phyloP scores from a whole-genome alignment of 2,113 vertebrate species.

The Miniopterus natalensis region DNA sequence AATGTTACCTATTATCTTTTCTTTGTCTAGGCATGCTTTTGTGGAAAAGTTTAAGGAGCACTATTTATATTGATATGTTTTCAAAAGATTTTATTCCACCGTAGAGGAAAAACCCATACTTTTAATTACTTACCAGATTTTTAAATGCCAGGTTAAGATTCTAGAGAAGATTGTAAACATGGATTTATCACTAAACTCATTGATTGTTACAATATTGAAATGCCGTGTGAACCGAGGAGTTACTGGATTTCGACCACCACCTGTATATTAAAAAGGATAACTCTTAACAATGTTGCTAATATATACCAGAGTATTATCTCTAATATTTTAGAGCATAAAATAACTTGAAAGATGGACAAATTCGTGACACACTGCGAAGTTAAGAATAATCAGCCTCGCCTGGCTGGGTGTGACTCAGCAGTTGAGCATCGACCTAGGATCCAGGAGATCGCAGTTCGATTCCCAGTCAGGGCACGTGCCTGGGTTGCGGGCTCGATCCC shows the following conservation, averaged over 20 bases:
- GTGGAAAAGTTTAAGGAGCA: not conserved
- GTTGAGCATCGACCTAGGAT: too few species aligned
- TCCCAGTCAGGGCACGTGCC: too few species aligned
- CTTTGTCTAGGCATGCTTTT: not conserved
- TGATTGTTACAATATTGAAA: conserved; percentile 95
- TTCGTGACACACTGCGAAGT: not conserved
- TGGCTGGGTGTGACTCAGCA: too few species aligned
- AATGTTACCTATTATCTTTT: not conserved
- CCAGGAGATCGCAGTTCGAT: too few species aligned
- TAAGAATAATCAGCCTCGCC: not conserved
- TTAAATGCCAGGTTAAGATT: conserved; percentile 94
- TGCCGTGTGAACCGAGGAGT: conserved; percentile 94
- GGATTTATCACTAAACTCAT: conserved; percentile 94
- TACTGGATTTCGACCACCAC: conserved; percentile 94
- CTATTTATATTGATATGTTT: not conserved
- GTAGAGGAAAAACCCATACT: not conserved
- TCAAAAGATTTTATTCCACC: not conserved
- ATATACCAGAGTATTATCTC: not conserved
- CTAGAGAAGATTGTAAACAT: conserved; percentile 95
- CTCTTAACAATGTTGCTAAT: not conserved
- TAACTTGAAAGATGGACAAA: conserved; percentile 30
- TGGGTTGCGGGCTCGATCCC: too few species aligned
- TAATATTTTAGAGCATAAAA: not conserved
- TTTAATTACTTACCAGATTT: conserved; percentile 88
- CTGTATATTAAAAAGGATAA: conserved; percentile 82